phyloP scores from a whole-genome alignment of 2,797 vertebrate species.

The Cyprinodon diabolis region DNA sequence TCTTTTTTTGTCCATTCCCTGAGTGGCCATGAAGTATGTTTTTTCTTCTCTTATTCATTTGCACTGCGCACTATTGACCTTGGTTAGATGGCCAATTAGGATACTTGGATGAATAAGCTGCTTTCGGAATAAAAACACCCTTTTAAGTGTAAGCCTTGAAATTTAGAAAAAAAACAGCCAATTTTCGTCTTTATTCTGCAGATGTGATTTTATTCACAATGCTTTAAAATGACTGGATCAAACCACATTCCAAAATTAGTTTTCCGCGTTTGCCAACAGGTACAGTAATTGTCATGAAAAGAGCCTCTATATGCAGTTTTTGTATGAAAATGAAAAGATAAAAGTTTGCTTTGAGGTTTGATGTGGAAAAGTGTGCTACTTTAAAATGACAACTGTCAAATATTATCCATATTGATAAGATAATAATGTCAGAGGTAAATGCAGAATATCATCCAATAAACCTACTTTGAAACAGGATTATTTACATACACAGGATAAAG shows the following conservation, averaged over 20 bases:
- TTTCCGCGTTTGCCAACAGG: neutral
- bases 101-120: neutral
- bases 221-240: neutral
- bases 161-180: neutral
- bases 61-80: neutral
- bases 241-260: neutral
- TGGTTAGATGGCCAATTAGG: neutral
- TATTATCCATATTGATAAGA: too few species aligned
- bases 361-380: too few species aligned
- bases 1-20: neutral
- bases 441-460: too few species aligned
- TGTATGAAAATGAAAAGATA: neutral
- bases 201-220: neutral
- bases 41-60: slow-evolving; percentile 1
- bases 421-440: too few species aligned
- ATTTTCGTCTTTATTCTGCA: neutral
- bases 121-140: neutral
- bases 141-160: neutral
- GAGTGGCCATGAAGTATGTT: neutral
- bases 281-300: too few species aligned
- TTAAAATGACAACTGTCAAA: too few species aligned
- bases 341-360: neutral
- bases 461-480: too few species aligned
- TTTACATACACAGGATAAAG: too few species aligned
- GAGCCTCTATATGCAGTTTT: neutral